Percentiles rank a stretch among this genome's conserved stretches.
Conservation (phyloP, 2,888 invertebrate genomes). For the Pilophorus perplexus region DNA sequence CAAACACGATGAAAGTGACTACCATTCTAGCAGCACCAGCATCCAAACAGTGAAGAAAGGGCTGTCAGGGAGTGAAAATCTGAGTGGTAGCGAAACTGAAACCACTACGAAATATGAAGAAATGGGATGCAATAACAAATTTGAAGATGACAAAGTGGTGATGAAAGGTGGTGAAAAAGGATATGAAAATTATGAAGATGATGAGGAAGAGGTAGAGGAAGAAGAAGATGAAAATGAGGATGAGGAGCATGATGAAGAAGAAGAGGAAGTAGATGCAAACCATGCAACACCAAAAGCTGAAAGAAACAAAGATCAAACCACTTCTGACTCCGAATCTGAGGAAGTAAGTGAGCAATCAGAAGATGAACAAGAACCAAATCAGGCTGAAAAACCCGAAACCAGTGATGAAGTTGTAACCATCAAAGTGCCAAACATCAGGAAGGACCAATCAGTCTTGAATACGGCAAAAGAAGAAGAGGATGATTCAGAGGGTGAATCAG, state of each 20-base stretch:
- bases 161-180: background rate
- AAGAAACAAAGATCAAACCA: too few relatives aligned
- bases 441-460: constrained; percentile 11
- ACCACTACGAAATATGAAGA: background rate
- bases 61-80: constrained; percentile 44
- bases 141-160: constrained; percentile 7
- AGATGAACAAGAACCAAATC: background rate
- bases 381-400: background rate
- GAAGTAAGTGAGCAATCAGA: background rate
- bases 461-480: constrained; percentile 45
- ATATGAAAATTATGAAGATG: constrained; percentile 9
- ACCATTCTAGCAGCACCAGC: constrained; percentile 49
- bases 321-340: background rate
- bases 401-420: background rate
- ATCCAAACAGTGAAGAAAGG: constrained; percentile 49
- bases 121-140: constrained; percentile 1
- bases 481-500: constrained; percentile 39
- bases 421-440: background rate
- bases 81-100: constrained; percentile 46
- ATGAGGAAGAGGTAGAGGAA: constrained; percentile 2
- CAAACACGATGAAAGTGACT: constrained; percentile 50
- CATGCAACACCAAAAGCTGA: background rate
- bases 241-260: constrained; percentile 13
- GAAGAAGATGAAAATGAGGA: constrained; percentile 19
- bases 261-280: background rate